Evolutionary conservation across 2,113 vertebrate genomes (phyloP).

Genomic region (Ariopsis seemanni): DNA sequence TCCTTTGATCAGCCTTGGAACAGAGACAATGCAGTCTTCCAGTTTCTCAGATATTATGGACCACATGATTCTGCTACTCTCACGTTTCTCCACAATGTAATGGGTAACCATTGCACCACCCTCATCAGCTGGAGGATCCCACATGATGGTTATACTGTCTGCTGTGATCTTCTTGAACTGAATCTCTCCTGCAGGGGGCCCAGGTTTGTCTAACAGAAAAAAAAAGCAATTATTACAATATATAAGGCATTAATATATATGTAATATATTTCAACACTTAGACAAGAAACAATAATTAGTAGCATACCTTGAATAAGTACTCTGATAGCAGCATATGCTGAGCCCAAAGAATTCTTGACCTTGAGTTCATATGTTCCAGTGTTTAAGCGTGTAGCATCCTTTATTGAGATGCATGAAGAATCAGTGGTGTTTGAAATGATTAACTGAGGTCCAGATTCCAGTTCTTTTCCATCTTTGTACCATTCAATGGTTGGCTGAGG

Average conservation of each 20-base stretch:
- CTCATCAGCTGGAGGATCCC: conserved; percentile 89
- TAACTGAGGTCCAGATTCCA: conserved; percentile 78
- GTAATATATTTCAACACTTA: neutral
- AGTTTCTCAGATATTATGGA: conserved; percentile 92
- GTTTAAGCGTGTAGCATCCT: conserved; percentile 85
- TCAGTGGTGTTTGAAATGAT: conserved; percentile 86
- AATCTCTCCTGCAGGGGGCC: conserved; percentile 88
- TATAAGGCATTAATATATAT: neutral
- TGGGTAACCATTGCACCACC: conserved; percentile 92
- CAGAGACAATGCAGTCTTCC: conserved; percentile 84
- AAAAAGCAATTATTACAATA: neutral
- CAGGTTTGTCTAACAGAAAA: conserved; percentile 84
- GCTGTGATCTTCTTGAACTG: conserved; percentile 94
- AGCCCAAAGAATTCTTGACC: conserved; percentile 94
- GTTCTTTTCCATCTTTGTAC: conserved; percentile 88
- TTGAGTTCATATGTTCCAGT: conserved; percentile 91
- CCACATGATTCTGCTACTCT: conserved; percentile 94
- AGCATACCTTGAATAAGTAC: conserved; percentile 92
- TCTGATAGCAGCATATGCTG: conserved; percentile 82
- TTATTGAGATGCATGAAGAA: conserved; percentile 83
- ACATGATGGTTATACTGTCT: conserved; percentile 88
- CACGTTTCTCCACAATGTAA: conserved; percentile 95
- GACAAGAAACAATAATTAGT: neutral
- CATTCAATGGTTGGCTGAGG: conserved; percentile 93
- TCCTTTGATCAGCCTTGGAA: conserved; percentile 92